Conservation (phyloP, 1,140 invertebrate species). For the Neodiprion virginianus region DNA sequence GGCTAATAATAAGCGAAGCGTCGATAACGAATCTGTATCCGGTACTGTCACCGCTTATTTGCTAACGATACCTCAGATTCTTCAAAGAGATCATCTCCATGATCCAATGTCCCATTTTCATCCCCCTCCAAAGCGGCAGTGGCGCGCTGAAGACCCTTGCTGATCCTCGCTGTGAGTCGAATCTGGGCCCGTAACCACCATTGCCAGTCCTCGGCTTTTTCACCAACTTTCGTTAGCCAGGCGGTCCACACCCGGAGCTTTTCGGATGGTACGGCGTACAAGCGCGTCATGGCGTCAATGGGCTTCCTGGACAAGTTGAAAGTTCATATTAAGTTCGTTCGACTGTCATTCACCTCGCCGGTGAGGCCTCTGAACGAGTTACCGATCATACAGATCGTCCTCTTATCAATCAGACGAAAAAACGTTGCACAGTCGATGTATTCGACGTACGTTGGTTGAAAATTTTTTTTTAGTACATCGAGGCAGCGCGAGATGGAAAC, state of each 20-base stretch:
- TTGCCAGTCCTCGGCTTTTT: conserved; percentile 41
- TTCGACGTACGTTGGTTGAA: too few relatives aligned
- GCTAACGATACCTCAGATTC: too few relatives aligned
- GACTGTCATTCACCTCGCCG: too few relatives aligned
- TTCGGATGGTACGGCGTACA: conserved; percentile 39
- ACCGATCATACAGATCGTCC: too few relatives aligned
- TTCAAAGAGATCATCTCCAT: neutral
- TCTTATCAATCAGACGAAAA: too few relatives aligned
- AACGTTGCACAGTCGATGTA: too few relatives aligned
- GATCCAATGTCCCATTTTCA: neutral
- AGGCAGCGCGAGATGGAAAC: neutral
- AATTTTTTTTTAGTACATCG: neutral
- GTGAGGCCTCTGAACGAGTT: too few relatives aligned
- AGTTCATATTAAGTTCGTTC: too few relatives aligned
- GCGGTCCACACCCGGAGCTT: conserved; percentile 39
- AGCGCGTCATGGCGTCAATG: conserved; percentile 33
- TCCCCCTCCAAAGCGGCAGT: conserved; percentile 7
- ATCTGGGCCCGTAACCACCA: conserved; percentile 42
- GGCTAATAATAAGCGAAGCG: too few relatives aligned
- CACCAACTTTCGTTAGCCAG: conserved; percentile 43
- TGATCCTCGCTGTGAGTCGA: conserved; percentile 38
- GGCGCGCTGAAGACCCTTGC: conserved; percentile 26
- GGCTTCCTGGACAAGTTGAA: conserved; percentile 25
- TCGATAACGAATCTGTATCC: too few relatives aligned
- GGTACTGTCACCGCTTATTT: too few relatives aligned